These are phyloP conservation scores for Lasioglossum oenotherae DNA, from an alignment of 2,888 invertebrate genomes.

Conservation along the genomic window DNA sequence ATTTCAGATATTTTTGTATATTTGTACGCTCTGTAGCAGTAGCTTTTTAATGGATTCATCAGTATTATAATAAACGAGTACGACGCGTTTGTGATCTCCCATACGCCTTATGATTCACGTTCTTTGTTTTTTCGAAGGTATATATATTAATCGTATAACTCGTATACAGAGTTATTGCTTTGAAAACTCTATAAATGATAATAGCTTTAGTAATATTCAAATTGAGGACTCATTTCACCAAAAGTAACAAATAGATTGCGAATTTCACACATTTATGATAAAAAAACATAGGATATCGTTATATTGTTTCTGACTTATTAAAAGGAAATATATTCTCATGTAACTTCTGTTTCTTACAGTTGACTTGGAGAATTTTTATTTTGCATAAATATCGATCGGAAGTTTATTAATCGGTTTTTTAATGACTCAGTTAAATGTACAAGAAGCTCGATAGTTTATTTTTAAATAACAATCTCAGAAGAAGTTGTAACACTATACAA, in stretches of 20 bases:
- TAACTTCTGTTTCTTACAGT: too few relatives aligned
- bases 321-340: too few relatives aligned
- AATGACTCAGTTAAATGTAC: too few relatives aligned
- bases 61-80: conserved; percentile 17
- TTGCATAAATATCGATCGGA: not conserved
- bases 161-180: not conserved
- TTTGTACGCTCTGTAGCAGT: not conserved
- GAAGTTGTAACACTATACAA: not conserved
- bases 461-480: too few relatives aligned
- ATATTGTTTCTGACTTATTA: too few relatives aligned
- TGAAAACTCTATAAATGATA: not conserved
- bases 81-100: not conserved
- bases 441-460: too few relatives aligned
- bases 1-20: conserved; percentile 22
- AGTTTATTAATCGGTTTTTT: not conserved
- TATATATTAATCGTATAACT: not conserved
- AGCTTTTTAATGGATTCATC: not conserved
- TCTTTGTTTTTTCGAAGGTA: not conserved
- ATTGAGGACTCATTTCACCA: not conserved
- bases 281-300: too few relatives aligned
- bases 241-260: too few relatives aligned
- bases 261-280: too few relatives aligned
- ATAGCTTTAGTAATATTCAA: not conserved
- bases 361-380: too few relatives aligned
- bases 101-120: not conserved